Conservation (phyloP, 1,140 invertebrate genomes). For the Periplaneta americana region DNA sequence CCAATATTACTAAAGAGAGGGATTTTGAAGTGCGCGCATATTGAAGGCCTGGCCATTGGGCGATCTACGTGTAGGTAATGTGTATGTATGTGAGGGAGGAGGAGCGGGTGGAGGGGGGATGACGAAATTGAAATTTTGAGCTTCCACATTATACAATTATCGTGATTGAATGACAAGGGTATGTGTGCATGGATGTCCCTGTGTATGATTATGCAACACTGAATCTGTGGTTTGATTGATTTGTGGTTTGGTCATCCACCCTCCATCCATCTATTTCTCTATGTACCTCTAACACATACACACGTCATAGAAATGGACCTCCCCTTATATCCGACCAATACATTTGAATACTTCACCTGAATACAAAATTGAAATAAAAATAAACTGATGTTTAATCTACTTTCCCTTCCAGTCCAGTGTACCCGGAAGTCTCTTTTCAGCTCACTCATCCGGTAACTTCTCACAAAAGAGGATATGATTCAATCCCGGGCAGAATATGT, state of each 20-base stretch:
- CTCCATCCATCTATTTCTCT: neutral
- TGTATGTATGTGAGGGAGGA: neutral
- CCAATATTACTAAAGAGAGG: too few species aligned
- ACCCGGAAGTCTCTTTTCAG: too few species aligned
- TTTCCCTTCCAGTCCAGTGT: neutral
- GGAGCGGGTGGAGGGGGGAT: too few species aligned
- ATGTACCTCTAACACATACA: neutral
- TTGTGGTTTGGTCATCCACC: neutral
- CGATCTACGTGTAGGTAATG: neutral
- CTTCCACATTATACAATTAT: neutral
- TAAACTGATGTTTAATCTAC: neutral
- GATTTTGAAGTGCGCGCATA: neutral
- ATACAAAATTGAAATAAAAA: neutral
- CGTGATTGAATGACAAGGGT: neutral
- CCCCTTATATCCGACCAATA: neutral
- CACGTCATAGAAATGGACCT: neutral
- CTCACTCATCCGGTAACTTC: too few species aligned
- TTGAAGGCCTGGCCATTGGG: neutral
- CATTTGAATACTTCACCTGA: neutral
- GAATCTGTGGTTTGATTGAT: neutral
- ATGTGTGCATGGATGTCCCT: neutral
- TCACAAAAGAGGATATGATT: too few species aligned
- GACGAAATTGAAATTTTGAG: neutral
- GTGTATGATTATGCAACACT: neutral
- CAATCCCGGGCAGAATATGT: too few species aligned